These are phyloP conservation scores for Drosophila willistoni DNA, from an alignment of 1,140 invertebrate genomes.

Conservation along the genomic window DNA sequence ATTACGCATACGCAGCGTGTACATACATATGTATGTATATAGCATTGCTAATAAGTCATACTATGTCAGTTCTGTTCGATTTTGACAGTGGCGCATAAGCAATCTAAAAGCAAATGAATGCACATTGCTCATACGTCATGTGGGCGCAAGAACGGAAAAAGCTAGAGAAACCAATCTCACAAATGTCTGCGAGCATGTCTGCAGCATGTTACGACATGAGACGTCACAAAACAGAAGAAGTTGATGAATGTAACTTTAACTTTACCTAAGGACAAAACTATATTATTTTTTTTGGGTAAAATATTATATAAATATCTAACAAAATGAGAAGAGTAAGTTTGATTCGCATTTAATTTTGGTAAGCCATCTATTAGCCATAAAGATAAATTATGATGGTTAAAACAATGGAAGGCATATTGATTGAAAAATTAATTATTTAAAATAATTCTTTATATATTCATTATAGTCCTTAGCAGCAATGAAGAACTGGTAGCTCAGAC, in stretches of 20 bases:
- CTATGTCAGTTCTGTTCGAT: slow-evolving; percentile 23
- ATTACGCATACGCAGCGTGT: background rate
- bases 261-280: too few relatives aligned
- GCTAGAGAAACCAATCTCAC: slow-evolving; percentile 12
- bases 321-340: too few relatives aligned
- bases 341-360: too few relatives aligned
- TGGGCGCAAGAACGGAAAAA: slow-evolving; percentile 17
- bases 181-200: slow-evolving; percentile 9
- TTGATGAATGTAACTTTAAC: slow-evolving; percentile 5
- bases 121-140: slow-evolving; percentile 64
- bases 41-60: slow-evolving; percentile 6
- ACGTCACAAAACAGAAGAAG: background rate
- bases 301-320: too few relatives aligned
- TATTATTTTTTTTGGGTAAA: too few relatives aligned
- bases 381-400: too few relatives aligned
- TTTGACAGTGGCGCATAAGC: slow-evolving; percentile 51
- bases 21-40: background rate
- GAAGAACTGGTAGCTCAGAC: background rate
- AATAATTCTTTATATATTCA: too few relatives aligned
- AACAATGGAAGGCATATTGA: too few relatives aligned
- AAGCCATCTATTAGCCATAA: too few relatives aligned
- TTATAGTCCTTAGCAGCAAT: too few relatives aligned
- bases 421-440: too few relatives aligned
- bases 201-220: background rate
- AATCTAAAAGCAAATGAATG: slow-evolving; percentile 57